A percentile compares a stretch with the other conserved stretches of the same genome.
phyloP scores from a whole-genome alignment of 2,113 vertebrate species.

The Tichodroma muraria region DNA sequence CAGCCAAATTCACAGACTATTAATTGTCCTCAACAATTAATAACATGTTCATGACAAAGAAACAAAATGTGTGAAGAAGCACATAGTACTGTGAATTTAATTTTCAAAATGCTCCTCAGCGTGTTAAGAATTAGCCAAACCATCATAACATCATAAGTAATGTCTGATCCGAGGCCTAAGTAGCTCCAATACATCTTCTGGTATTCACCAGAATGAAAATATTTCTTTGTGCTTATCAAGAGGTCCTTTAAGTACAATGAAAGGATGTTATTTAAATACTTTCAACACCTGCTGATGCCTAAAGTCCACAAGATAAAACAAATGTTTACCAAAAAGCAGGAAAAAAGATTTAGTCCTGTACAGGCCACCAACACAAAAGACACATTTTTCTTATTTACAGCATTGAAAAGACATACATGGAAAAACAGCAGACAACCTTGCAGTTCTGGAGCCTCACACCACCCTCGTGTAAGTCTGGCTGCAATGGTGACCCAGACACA shows the following conservation, averaged over 20 bases:
- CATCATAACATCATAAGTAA: not conserved
- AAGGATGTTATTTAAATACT: not conserved
- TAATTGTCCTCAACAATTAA: not conserved
- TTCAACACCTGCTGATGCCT: not conserved
- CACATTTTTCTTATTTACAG: not conserved
- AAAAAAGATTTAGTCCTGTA: not conserved
- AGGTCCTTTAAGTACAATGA: not conserved
- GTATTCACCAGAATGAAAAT: not conserved
- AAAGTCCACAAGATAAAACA: not conserved
- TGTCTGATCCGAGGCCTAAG: not conserved
- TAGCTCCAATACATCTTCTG: not conserved
- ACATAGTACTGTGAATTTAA: not conserved
- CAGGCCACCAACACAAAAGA: not conserved
- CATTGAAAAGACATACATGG: accelerated
- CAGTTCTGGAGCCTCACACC: not conserved
- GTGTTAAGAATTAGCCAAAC: not conserved
- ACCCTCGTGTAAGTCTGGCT: not conserved
- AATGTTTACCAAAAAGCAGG: not conserved
- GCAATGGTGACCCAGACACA: accelerated
- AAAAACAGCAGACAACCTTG: accelerated
- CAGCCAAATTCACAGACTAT: not conserved
- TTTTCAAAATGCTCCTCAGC: not conserved
- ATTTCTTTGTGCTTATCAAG: not conserved
- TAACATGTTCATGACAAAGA: not conserved
- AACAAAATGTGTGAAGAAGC: not conserved